Evolutionary conservation across 2,888 invertebrate genomes (phyloP), one percentile per base, ranked within the genome.

Genomic region (Amblyjoppa fuscipennis): DNA sequence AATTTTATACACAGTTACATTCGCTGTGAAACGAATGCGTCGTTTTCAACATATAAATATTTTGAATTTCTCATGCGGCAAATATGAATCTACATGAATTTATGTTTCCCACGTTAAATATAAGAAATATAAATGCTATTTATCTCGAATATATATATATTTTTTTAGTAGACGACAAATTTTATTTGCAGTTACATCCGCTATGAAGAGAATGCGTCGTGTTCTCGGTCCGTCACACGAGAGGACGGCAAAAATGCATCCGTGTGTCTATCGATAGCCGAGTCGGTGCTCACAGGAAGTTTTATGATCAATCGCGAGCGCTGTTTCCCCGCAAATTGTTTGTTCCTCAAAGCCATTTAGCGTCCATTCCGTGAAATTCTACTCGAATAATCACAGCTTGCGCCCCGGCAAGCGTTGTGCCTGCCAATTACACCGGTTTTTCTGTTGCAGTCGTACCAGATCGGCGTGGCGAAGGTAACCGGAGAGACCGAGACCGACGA

Each of bases 301-400:
- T 89, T 92, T 91, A 92, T 90, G 92, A 91, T 90, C 91, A 91
- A 91, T 91, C 90, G 90, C 89, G 87, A 88, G 88, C 89, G 89
- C 90, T 87, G 88, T 90, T 90, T 89, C 88, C 90, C 89, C 88
- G 89, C 91, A 92, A 93, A 93, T 93, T 93, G 92, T 93, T 93
- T 93, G 92, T 93, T 93, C 93, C 93, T 93, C 93, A 93, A 93
- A 93, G 90, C 92, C 93, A 93, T 93, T 93, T 92, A 91, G 91
- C 91, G 84, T 70, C 91, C 91, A 93, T 93, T 93, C 93, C 92
- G 89, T 93, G 93, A 92, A 93, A 93, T 93, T 92, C 93, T 92
- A 91, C 92, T 93, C 91, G 91, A 93, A 93, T 93, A 93, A 93
- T 93, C 93, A 92, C 93, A 92, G 92, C 92, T 91, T 91, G 90